Evolutionary conservation across 2,113 vertebrate species (phyloP).

Genomic region (Poecile atricapillus): DNA sequence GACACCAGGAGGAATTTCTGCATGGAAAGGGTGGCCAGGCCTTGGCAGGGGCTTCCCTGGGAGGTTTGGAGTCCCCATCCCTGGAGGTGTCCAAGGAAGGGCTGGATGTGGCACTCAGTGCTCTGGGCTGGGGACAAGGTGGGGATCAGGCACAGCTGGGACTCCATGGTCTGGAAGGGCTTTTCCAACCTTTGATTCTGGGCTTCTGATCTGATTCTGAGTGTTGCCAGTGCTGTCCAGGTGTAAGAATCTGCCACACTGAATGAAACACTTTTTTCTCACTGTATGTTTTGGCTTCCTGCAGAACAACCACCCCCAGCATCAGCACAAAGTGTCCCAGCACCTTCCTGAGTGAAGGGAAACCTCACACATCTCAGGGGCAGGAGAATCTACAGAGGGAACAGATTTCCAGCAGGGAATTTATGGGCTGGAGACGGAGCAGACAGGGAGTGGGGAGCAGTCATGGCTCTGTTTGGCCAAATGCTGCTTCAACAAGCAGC

Average conservation of each 20-base stretch:
- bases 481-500: background rate
- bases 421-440: background rate
- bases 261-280: background rate
- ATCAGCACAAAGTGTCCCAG: background rate
- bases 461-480: background rate
- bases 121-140: background rate
- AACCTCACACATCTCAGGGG: accelerated
- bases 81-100: background rate
- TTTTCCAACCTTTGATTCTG: background rate
- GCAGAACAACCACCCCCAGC: accelerated
- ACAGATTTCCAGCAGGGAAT: background rate
- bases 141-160: accelerated
- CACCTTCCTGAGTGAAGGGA: too few relatives aligned
- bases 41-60: background rate
- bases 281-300: accelerated
- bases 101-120: accelerated
- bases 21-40: background rate
- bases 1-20: accelerated
- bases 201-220: background rate
- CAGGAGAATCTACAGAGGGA: background rate
- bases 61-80: background rate
- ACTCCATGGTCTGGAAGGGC: accelerated
- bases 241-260: background rate
- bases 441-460: background rate
- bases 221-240: too few relatives aligned